Evolutionary conservation across 2,888 invertebrate genomes (phyloP), one percentile per base, ranked within the genome.

Genomic region (Drosophila flavopinicola): DNA sequence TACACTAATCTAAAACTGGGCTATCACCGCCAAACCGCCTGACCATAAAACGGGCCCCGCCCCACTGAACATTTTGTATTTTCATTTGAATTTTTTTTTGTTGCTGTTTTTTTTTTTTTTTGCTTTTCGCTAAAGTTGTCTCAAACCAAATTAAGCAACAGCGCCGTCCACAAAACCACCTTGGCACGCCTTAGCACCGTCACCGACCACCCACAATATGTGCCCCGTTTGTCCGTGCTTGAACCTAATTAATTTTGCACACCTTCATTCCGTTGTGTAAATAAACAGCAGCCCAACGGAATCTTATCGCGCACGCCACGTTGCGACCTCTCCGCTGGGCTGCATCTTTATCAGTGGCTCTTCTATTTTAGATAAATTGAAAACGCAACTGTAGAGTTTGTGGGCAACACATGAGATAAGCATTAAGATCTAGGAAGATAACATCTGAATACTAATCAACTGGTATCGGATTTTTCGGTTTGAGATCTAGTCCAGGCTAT

Each of bases 221-320:
- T 15, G 20, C 20, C 20, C 15, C 32, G 48, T 24, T 52, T 78
- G 63, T 73, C 86, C 86, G 79, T 78, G 86, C 58, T 57, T 75
- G 65, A 51, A 64, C 58, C 60, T 80, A 80, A 80, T 80, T 80
- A 80, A 76, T 78, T 78, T 82, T 65, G 64, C 75, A 75, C 59
- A 66, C 56, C 53, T 52, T 45, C n/a, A n/a, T n/a, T n/a, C n/a
- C n/a, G n/a, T 56, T 51, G 54, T 41, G 58, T 69, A 82, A 85
- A 82, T 79, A 75, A 72, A 61, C 60, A 54, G 39, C 57, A 51
- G 33, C 15, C 15, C 13, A 11, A n/a, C 32, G 24, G 33, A 65
- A 57, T 78, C 78, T 75, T 78, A 75, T 75, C 75, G 63, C n/a
- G 20, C 15, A 6, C 37, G 39, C 49, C 49, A 29, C 53, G 9